A percentile compares a stretch with the other conserved stretches of the same genome.
Evolutionary conservation across 2,113 vertebrate species (phyloP).

Genomic region (Rhabdornis inornatus): DNA sequence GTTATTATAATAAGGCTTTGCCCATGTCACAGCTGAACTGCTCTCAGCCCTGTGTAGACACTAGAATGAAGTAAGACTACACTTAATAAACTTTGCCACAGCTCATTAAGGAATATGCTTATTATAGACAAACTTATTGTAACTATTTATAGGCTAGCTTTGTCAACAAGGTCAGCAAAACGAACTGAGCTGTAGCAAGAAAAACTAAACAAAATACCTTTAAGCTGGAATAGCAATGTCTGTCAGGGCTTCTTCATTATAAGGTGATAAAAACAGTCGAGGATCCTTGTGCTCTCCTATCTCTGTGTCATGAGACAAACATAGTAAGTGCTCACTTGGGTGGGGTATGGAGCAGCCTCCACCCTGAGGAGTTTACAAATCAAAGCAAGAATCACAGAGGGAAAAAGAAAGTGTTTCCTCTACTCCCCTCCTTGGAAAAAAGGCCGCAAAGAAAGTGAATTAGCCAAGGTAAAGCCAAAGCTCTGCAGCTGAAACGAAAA

Average conservation of each 20-base stretch:
- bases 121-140: background rate
- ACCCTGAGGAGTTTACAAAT: background rate
- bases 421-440: background rate
- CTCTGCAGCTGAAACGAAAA: background rate
- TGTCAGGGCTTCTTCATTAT: background rate
- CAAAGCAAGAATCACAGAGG: background rate
- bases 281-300: background rate
- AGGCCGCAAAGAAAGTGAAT: background rate
- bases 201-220: background rate
- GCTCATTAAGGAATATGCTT: background rate
- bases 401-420: background rate
- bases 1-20: background rate
- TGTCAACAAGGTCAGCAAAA: background rate
- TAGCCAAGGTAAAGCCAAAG: background rate
- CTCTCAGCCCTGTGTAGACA: background rate
- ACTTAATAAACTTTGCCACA: background rate
- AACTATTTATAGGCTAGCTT: background rate
- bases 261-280: background rate
- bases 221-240: background rate
- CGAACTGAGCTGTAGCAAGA: background rate
- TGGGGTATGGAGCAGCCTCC: background rate
- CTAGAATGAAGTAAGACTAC: background rate
- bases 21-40: background rate
- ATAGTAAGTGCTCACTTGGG: background rate
- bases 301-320: background rate